A percentile compares a stretch with the other conserved stretches of the same genome.
phyloP scores from a whole-genome alignment of 2,888 invertebrate species.

The Clunio marinus region DNA sequence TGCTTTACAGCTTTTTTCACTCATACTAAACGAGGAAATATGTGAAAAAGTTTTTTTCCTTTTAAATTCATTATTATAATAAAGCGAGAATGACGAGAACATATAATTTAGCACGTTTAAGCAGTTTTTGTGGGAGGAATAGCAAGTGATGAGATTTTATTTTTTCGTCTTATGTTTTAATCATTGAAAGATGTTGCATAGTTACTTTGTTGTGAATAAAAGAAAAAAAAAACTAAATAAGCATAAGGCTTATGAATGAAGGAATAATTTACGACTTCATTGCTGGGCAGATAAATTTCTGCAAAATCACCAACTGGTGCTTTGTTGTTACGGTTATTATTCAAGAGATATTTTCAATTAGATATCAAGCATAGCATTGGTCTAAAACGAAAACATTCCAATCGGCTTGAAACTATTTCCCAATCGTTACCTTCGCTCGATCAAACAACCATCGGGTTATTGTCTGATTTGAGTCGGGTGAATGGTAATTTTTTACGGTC shows the following conservation, averaged over 20 bases:
- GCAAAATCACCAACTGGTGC: background rate
- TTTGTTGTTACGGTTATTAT: background rate
- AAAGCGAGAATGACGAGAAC: background rate
- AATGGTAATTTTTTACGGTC: conserved; percentile 19
- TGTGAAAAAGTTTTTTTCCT: background rate
- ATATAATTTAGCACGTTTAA: background rate
- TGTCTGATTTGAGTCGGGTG: background rate
- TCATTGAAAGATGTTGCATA: too few species aligned
- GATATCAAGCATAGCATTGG: background rate
- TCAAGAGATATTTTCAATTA: conserved; percentile 14
- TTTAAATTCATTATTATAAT: background rate
- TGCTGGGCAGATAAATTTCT: too few species aligned
- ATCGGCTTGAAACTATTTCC: conserved; percentile 2
- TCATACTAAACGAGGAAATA: background rate
- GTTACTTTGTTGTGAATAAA: too few species aligned
- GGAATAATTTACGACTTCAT: too few species aligned
- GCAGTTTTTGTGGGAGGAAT: background rate
- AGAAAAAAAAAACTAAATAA: too few species aligned
- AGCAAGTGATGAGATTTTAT: conserved; percentile 1
- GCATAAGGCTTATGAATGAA: too few species aligned
- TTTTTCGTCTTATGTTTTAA: background rate
- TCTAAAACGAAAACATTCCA: background rate
- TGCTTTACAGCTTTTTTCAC: background rate
- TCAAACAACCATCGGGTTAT: background rate
- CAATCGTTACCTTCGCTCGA: background rate